These are phyloP conservation scores for Stramonita haemastoma DNA, from an alignment of 2,888 invertebrate species.

Conservation along the genomic window DNA sequence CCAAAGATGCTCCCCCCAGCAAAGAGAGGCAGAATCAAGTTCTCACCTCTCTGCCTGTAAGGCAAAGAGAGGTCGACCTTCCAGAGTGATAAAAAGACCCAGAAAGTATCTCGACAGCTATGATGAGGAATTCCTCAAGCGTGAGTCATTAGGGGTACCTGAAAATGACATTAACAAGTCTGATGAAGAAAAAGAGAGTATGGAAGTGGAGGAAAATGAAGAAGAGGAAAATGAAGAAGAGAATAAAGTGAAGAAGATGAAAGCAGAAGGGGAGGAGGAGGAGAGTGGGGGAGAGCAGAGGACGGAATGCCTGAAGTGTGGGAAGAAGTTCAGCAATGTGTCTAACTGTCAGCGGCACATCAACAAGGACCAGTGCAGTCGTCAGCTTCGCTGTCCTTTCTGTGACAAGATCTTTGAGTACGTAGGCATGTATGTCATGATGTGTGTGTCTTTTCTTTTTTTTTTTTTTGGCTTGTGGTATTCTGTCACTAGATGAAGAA, in stretches of 20 bases:
- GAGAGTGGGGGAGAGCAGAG: background rate
- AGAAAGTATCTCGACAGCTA: background rate
- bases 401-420: slow-evolving; percentile 43
- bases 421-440: background rate
- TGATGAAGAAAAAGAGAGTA: slow-evolving; percentile 5
- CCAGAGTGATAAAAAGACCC: slow-evolving; percentile 35
- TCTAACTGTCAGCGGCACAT: slow-evolving; percentile 37
- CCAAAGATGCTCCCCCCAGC: background rate
- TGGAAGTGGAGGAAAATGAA: background rate
- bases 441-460: background rate
- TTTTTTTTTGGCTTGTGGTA: background rate
- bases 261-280: background rate
- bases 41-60: background rate
- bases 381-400: slow-evolving; percentile 41
- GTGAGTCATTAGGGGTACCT: slow-evolving; percentile 41
- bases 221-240: background rate
- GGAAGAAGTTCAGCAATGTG: slow-evolving; percentile 25
- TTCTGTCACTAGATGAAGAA: background rate
- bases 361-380: slow-evolving; percentile 24
- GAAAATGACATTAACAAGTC: slow-evolving; percentile 43
- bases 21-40: background rate
- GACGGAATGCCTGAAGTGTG: slow-evolving; percentile 4
- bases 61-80: slow-evolving; percentile 11
- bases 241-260: background rate
- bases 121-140: background rate